Percentiles rank a stretch among this genome's conserved stretches.
These are phyloP conservation scores for Gavialis gangeticus DNA, from an alignment of 2,113 vertebrate genomes.

Conservation along the genomic window DNA sequence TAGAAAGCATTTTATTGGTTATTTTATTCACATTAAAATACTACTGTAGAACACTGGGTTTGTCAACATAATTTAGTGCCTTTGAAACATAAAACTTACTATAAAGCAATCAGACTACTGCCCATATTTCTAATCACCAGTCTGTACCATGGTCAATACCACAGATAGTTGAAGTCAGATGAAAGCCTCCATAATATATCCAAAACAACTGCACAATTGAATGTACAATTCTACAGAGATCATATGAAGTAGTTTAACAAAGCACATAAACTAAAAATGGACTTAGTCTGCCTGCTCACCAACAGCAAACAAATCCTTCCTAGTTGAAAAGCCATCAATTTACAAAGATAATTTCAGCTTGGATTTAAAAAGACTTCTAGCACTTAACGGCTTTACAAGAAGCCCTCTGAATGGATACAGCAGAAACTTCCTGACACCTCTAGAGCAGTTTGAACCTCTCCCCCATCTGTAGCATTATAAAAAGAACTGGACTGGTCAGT, in stretches of 20 bases:
- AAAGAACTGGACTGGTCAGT: neutral
- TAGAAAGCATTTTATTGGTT: constrained; percentile 30
- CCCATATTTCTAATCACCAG: neutral
- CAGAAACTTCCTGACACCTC: neutral
- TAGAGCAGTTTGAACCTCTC: neutral
- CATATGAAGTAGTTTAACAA: neutral
- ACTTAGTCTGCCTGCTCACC: neutral
- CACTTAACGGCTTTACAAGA: neutral
- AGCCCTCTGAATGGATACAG: neutral
- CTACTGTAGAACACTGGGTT: neutral
- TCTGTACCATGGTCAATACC: neutral
- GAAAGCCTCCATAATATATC: neutral
- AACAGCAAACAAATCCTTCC: neutral
- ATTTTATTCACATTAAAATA: neutral
- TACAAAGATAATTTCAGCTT: neutral
- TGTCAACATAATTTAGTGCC: neutral
- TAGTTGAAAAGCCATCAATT: neutral
- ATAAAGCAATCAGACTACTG: neutral
- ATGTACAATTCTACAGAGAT: neutral
- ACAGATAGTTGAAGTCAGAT: neutral
- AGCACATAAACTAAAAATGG: neutral
- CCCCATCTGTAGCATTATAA: fast-evolving
- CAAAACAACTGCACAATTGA: neutral
- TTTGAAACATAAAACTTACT: neutral
- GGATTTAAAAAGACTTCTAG: neutral